A percentile compares a stretch with the other conserved stretches of the same genome.
Conservation (phyloP, 2,797 vertebrate species). For the Trachurus trachurus region DNA sequence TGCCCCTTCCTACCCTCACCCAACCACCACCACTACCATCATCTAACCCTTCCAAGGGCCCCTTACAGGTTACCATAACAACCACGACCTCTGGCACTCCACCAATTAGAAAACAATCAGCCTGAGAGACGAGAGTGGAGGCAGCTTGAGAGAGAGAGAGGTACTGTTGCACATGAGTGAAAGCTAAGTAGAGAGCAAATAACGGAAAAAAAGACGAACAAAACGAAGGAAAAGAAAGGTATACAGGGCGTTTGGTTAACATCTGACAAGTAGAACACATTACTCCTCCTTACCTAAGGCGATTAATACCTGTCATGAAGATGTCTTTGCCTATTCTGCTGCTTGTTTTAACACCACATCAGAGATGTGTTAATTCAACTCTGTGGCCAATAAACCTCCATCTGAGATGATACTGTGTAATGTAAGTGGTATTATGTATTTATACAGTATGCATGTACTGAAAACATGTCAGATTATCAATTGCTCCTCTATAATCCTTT, state of each 20-base stretch:
- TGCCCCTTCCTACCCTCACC: conserved; percentile 51
- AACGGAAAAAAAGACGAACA: conserved; percentile 33
- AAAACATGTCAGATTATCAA: not conserved
- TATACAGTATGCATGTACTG: not conserved
- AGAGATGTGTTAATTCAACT: not conserved
- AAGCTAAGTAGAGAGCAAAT: conserved; percentile 51
- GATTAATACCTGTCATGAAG: not conserved
- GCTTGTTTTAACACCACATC: not conserved
- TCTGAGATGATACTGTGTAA: not conserved
- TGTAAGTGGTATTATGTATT: not conserved
- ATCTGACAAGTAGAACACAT: conserved; percentile 2
- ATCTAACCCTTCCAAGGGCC: conserved; percentile 70
- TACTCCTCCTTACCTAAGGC: not conserved
- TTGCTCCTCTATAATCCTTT: not conserved
- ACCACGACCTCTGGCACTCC: conserved; percentile 84
- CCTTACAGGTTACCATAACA: conserved; percentile 85
- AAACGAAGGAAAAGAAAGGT: not conserved
- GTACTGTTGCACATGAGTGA: conserved; percentile 43
- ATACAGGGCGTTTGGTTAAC: conserved; percentile 5
- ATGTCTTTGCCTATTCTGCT: not conserved
- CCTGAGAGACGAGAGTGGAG: conserved; percentile 70
- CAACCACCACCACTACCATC: conserved; percentile 52
- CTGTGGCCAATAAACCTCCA: not conserved
- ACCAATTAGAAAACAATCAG: conserved; percentile 89
- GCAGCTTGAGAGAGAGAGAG: conserved; percentile 42